Base-by-base conservation (phyloP, 2,888 invertebrate genomes). In the Rhorus exstirpatorius region DNA sequence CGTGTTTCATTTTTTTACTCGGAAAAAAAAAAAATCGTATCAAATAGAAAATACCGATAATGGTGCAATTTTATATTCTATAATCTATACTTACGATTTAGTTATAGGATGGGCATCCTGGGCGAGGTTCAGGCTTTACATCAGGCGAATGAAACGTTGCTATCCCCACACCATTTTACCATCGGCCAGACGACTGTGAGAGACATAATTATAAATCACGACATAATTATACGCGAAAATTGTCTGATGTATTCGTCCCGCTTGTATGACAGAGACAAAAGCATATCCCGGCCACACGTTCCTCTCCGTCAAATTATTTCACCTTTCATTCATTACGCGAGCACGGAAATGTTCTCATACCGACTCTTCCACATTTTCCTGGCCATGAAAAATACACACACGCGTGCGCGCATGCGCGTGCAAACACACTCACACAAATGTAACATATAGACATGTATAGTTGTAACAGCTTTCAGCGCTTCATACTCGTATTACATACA, bases 151-250 rank as follows among this genome's bases (percentile, higher is more conserved):
- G 87, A 88, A 88, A 85, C 86, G 86, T 85, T 76, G n/a, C n/a
- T n/a, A n/a, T 68, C 79, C 65, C 83, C 77, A 81, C 14, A 21
- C 4, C 51, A 67, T 44, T n/a, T n/a, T n/a, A n/a, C n/a, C n/a
- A n/a, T n/a, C n/a, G n/a, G n/a, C n/a, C n/a, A n/a, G n/a, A n/a
- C n/a, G n/a, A n/a, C n/a, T n/a, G n/a, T n/a, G n/a, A n/a, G n/a
- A n/a, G n/a, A n/a, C 87, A 89, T 90, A 88, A 89, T 90, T 90
- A 90, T 90, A 89, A 90, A 89, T 90, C 89, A 90, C 86, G 87
- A 87, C 87, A 87, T 89, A 90, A 90, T 90, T 90, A 89, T n/a
- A n/a, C 88, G 88, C 85, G 85, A 41, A 61, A 63, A 85, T 84
- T 85, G 83, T 77, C 74, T 63, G 61, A 61, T 61, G 41, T 35